Evolutionary conservation across 2,113 vertebrate species (phyloP).

Genomic region (Taxidea taxus): DNA sequence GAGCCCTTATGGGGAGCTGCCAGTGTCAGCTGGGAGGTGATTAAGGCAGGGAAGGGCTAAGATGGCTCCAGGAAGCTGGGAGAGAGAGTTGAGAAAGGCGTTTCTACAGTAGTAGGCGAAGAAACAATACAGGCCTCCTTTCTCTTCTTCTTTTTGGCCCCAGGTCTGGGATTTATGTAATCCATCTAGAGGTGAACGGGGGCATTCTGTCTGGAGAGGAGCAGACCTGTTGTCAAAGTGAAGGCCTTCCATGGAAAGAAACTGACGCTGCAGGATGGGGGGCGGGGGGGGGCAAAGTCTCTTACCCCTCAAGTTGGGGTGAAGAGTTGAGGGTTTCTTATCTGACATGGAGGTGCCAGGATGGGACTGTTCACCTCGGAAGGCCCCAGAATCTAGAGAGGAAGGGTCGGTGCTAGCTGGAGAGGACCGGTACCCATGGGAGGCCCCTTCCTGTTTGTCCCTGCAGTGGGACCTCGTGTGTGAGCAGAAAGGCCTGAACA

Average conservation of each 20-base stretch:
- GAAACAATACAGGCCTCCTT: not conserved
- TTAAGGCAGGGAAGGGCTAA: not conserved
- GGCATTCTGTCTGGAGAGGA: not conserved
- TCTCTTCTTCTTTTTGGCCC: not conserved
- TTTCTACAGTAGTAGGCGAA: not conserved
- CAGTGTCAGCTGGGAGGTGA: not conserved
- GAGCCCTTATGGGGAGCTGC: not conserved
- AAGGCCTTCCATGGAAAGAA: not conserved
- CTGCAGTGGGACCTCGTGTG: constrained; percentile 94
- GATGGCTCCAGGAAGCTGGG: not conserved
- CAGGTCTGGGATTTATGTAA: not conserved
- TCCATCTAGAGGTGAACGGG: not conserved
- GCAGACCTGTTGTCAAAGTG: not conserved
- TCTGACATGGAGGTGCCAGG: not conserved
- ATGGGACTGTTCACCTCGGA: not conserved
- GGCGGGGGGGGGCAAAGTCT: not conserved
- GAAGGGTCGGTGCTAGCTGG: not conserved
- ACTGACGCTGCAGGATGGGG: not conserved
- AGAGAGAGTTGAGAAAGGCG: not conserved
- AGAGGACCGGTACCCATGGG: not conserved
- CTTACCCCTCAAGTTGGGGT: not conserved
- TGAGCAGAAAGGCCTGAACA: constrained; percentile 87
- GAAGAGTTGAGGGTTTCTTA: not conserved
- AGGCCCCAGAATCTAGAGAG: not conserved
- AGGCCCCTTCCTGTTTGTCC: not conserved